Evolutionary conservation across 2,888 invertebrate species (phyloP).

Genomic region (Phaonia tiefii): DNA sequence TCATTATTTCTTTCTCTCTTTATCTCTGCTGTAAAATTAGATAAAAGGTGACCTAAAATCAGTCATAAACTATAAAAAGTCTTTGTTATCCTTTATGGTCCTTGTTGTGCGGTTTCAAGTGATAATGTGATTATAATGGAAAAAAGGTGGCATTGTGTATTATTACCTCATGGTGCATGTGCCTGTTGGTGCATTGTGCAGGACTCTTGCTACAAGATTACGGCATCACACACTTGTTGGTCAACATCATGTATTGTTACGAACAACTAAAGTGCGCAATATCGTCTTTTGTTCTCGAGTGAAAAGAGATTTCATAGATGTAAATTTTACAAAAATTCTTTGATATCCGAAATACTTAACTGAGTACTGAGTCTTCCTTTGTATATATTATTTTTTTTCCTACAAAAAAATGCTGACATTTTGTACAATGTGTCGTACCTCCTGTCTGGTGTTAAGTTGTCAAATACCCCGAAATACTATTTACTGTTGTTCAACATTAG

Average conservation of each 20-base stretch:
- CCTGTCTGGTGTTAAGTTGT: slow-evolving; percentile 6
- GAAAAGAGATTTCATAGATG: slow-evolving; percentile 24
- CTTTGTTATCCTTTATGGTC: slow-evolving; percentile 19
- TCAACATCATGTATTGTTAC: slow-evolving; percentile 24
- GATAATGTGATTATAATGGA: slow-evolving; percentile 5
- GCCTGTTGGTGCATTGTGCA: background rate
- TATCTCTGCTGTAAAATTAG: slow-evolving; percentile 17
- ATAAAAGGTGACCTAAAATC: slow-evolving; percentile 39
- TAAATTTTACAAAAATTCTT: slow-evolving; percentile 10
- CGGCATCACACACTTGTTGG: slow-evolving; percentile 4
- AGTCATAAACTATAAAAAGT: slow-evolving; percentile 49
- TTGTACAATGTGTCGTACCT: slow-evolving; percentile 15
- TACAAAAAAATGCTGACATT: no score
- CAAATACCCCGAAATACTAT: background rate
- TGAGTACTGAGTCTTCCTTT: background rate
- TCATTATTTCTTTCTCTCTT: background rate
- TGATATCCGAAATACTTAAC: background rate
- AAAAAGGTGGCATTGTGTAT: background rate
- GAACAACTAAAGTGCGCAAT: no score
- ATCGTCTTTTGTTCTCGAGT: background rate
- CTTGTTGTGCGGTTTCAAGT: slow-evolving; percentile 3
- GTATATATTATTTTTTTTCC: background rate
- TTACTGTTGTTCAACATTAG: no score
- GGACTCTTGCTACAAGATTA: slow-evolving; percentile 9
- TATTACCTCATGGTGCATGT: slow-evolving; percentile 30